Evolutionary conservation across 1,140 invertebrate species (phyloP), one percentile per base, ranked within the genome.

Genomic region (Sycophaga agraensis): DNA sequence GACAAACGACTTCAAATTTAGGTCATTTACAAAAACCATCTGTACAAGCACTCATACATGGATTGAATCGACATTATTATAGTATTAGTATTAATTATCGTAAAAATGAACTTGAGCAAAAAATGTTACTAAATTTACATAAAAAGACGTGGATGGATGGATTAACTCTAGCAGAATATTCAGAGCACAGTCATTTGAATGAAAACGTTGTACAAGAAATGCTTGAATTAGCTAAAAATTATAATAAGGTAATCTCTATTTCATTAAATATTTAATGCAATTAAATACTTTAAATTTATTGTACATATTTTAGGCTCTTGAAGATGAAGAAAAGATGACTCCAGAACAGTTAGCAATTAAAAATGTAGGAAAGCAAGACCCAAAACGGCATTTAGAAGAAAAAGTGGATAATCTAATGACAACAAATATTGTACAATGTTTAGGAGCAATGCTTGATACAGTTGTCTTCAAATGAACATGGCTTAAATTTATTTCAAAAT

Each of bases 251-350:
- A 76, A n/a, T n/a, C 66, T 31, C 56, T 43, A 57, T 53, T 40
- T 43, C 28, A 34, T 34, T 46, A 57, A 46, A 53, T 34, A 2
- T 19, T 19, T 4, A 19, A 42, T 19, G 37, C n/a, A 42, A 42
- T 2, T 45, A 46, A 31, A 53, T 58, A 46, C 55, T 39, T 26
- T 6, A 48, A 43, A 19, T 40, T 53, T 50, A 62, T 16, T 46
- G 17, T 61, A 31, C 4, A 6, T 4, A 26, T 63, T 66, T 50
- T 59, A 90, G 89, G 92, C 96, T 39, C 82, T 99, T 42, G 97
- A 99, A 83, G 98, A 99, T 72, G 98, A 99, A 81, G 97, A 99
- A 77, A 98, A 98, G 77, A 98, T 99, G 96, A 99, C 97, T n/a
- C 93, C 95, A 1, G 96, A 99, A 79, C 97, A 99, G 77, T 82